These are phyloP conservation scores for Oreochromis spilurus DNA, from an alignment of 2,113 vertebrate species.

Conservation along the genomic window DNA sequence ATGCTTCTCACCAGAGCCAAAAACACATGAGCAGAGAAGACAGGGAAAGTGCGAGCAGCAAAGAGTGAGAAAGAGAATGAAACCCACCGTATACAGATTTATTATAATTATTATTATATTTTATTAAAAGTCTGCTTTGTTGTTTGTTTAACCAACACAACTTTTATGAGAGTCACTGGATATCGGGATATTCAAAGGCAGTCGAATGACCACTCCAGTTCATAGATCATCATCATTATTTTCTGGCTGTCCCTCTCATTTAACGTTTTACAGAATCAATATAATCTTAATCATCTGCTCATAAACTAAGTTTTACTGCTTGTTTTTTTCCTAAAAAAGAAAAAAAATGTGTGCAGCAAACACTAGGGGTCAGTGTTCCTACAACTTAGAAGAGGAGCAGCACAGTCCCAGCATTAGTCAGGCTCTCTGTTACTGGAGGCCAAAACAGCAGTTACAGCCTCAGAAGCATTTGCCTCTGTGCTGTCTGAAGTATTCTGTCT, in stretches of 20 bases:
- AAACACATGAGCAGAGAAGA: constrained; percentile 12
- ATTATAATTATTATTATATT: neutral
- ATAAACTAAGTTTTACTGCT: neutral
- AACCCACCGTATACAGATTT: neutral
- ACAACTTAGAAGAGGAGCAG: neutral
- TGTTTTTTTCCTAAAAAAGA: neutral
- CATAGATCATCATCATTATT: neutral
- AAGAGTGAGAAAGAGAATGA: neutral
- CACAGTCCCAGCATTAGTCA: neutral
- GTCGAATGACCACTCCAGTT: neutral
- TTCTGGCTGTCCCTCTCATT: neutral
- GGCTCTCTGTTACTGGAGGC: constrained; percentile 3
- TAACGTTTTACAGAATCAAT: neutral
- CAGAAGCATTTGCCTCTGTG: neutral
- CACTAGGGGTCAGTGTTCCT: constrained; percentile 65
- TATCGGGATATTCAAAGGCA: neutral
- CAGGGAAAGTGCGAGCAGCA: neutral
- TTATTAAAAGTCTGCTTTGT: neutral
- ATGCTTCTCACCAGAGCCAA: constrained; percentile 67
- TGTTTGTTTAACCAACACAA: neutral
- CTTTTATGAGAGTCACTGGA: neutral
- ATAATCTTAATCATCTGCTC: neutral
- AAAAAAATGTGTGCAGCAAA: neutral
- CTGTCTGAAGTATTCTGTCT: neutral
- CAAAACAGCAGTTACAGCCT: neutral